These are phyloP conservation scores for Bothrops jararaca DNA, from an alignment of 2,113 vertebrate species.

Conservation along the genomic window DNA sequence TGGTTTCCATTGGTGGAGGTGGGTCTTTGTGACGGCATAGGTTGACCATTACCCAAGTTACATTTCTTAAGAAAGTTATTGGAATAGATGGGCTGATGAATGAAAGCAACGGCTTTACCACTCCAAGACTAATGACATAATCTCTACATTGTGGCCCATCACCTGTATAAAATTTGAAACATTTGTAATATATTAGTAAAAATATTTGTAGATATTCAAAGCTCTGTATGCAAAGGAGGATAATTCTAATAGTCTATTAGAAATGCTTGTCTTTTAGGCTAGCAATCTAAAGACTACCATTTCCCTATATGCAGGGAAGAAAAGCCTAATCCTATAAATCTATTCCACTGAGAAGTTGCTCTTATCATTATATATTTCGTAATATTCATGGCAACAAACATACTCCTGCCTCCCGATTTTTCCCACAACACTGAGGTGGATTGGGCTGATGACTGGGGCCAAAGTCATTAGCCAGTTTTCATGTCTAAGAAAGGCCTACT, in stretches of 20 bases:
- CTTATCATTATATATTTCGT: not conserved
- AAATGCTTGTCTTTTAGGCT: not conserved
- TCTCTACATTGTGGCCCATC: constrained; percentile 98
- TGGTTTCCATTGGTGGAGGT: constrained; percentile 97
- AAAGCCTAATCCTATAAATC: not conserved
- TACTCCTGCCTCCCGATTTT: not conserved
- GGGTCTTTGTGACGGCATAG: constrained; percentile 98
- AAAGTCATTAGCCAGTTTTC: not conserved
- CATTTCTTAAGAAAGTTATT: constrained; percentile 98
- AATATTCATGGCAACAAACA: not conserved
- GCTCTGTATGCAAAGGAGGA: not conserved
- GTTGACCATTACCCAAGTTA: constrained; percentile 99
- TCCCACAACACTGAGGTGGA: not conserved
- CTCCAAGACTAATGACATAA: constrained; percentile 95
- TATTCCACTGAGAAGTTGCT: not conserved
- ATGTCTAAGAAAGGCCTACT: not conserved
- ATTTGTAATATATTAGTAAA: not conserved
- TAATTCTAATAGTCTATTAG: not conserved
- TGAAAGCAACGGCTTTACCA: constrained; percentile 94
- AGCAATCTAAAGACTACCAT: not conserved
- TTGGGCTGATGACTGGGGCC: not conserved
- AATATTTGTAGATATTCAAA: not conserved
- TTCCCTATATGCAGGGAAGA: not conserved
- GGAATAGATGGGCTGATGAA: constrained; percentile 99
- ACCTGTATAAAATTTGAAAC: constrained; percentile 69